A percentile compares a stretch with the other conserved stretches of the same genome.
Conservation (phyloP, 2,113 vertebrate genomes). For the Silurus meridionalis region DNA sequence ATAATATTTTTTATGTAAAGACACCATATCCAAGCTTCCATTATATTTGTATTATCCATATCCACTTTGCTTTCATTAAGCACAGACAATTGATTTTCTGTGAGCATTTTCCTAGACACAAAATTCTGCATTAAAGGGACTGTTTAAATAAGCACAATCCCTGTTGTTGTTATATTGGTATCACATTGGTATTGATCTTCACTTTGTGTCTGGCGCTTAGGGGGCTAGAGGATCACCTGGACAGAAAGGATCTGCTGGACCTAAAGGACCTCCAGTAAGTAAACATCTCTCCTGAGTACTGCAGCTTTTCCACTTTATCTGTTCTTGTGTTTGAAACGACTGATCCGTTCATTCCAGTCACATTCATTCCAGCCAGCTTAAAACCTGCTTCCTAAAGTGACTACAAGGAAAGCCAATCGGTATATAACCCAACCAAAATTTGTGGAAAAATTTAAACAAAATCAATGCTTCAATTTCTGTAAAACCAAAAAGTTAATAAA, state of each 20-base stretch:
- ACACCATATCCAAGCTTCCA: not conserved
- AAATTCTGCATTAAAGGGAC: not conserved
- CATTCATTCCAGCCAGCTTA: not conserved
- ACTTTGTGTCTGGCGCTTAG: slow-evolving; percentile 45
- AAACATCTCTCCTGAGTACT: slow-evolving; percentile 17
- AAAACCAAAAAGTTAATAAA: not conserved
- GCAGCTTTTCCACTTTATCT: slow-evolving; percentile 6
- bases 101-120: not conserved
- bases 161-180: slow-evolving; percentile 4
- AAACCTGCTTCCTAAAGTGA: not conserved
- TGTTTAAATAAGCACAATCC: not conserved
- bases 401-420: not conserved
- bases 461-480: not conserved
- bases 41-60: not conserved
- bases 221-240: slow-evolving; percentile 55
- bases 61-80: not conserved
- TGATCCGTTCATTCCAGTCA: slow-evolving; percentile 13
- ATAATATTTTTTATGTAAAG: not conserved
- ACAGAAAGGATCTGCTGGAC: slow-evolving; percentile 54
- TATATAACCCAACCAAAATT: not conserved
- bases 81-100: slow-evolving; percentile 1
- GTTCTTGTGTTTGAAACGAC: not conserved
- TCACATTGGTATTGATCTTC: slow-evolving; percentile 23
- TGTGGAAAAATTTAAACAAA: not conserved
- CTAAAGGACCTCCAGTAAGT: slow-evolving; percentile 58